A percentile compares a stretch with the other conserved stretches of the same genome.
phyloP scores from a whole-genome alignment of 2,888 invertebrate genomes.

The Selenia dentaria region DNA sequence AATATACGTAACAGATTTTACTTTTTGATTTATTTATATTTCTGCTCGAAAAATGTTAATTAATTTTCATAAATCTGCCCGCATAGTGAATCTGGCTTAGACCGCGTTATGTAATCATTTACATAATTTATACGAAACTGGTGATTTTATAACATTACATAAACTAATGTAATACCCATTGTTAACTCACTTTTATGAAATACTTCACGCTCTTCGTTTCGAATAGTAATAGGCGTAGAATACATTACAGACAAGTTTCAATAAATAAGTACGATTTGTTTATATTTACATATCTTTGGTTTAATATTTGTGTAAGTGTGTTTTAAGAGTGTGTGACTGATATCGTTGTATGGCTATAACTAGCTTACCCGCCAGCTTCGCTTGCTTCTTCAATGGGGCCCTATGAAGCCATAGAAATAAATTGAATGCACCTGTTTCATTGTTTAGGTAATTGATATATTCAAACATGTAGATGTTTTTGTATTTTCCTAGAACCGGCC shows the following conservation, averaged over 20 bases:
- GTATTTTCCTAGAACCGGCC: too few species aligned
- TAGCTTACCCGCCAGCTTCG: too few species aligned
- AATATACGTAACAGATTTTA: constrained; percentile 6
- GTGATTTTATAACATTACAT: constrained; percentile 31
- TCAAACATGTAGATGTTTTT: too few species aligned
- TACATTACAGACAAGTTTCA: not conserved
- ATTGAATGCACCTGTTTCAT: too few species aligned
- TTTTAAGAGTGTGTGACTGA: too few species aligned
- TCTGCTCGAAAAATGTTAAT: constrained; percentile 11
- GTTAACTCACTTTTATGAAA: constrained; percentile 21
- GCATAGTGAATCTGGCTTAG: constrained; percentile 20
- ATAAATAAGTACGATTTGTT: constrained; percentile 1
- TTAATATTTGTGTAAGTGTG: constrained; percentile 3
- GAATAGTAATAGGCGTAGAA: constrained; percentile 3
- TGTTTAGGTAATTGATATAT: too few species aligned
- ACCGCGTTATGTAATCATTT: constrained; percentile 32
- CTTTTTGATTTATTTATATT: constrained; percentile 4
- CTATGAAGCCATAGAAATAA: too few species aligned
- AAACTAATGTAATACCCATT: constrained; percentile 29
- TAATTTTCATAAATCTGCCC: constrained; percentile 20
- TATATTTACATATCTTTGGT: not conserved
- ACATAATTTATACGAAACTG: constrained; percentile 33
- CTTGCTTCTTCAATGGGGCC: too few species aligned
- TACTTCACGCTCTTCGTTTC: constrained; percentile 15
- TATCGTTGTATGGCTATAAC: constrained; percentile 3